Evolutionary conservation across 1,140 invertebrate species (phyloP), one percentile per base, ranked within the genome.

Genomic region (Drepana arcuata): DNA sequence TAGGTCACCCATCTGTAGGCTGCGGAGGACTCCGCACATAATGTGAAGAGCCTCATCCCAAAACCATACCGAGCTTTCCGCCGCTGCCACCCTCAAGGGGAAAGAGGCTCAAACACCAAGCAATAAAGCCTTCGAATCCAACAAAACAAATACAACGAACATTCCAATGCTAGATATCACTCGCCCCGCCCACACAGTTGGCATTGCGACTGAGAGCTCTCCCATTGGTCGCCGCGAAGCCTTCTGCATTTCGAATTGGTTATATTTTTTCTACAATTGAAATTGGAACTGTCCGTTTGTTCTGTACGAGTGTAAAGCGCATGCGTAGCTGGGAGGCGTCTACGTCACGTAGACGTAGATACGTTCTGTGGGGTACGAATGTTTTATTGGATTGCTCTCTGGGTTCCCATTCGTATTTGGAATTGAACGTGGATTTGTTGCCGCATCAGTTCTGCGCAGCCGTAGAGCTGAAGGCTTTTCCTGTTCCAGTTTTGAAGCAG

Each of bases 131-230:
- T 82, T 74, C 73, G 64, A 38, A 79, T 66, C 67, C 54, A 50
- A 65, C 78, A 79, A 79, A 79, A 82, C 74, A 82, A 82, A 82
- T 82, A 82, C 72, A 66, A 75, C 53, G 64, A 59, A 68, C 78
- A 82, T 82, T 82, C 74, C 78, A 82, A 82, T 82, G 73, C 78
- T 82, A 82, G 78, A 82, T 82, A 82, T 82, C 78, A 82, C 64
- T 82, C 55, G 78, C 78, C 39, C 68, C 74, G 74, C 74, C 74
- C 60, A 66, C 74, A 82, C 78, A 82, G 78, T 79, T 60, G 74
- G 77, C 77, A 81, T 81, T 67, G 78, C 73, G 74, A 82, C 60
- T 79, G 65, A 63, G 45, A 58, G 72, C 72, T 57, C 43, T 82
- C 69, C 67, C 48, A 82, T 82, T 82, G 78, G 78, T 69, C 66